A percentile compares a stretch with the other conserved stretches of the same genome.
Conservation (phyloP, 1,140 invertebrate genomes). For the Ceratitis capitata region DNA sequence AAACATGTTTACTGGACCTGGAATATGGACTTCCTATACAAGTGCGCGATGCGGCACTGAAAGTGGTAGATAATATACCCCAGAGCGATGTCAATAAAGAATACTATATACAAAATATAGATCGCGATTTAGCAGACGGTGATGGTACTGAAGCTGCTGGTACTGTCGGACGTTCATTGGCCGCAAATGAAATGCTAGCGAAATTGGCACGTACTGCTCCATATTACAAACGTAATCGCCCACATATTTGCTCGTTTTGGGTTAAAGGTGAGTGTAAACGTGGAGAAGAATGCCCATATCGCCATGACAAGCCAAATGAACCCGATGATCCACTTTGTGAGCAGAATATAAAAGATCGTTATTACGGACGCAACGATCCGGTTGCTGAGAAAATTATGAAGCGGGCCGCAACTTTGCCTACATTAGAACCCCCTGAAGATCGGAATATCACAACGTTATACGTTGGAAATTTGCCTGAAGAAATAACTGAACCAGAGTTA, state of each 20-base stretch:
- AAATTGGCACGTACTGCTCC: slow-evolving; percentile 96
- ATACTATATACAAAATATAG: slow-evolving; percentile 97
- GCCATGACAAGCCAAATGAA: slow-evolving; percentile 99
- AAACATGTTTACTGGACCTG: slow-evolving; percentile 97
- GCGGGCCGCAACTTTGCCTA: slow-evolving; percentile 92
- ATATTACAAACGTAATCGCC: slow-evolving; percentile 98
- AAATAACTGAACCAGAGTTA: slow-evolving; percentile 90
- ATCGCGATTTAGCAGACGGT: slow-evolving; percentile 70
- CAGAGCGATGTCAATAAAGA: slow-evolving; percentile 99
- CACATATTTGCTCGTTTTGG: slow-evolving; percentile 99
- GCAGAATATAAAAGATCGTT: slow-evolving; percentile 99
- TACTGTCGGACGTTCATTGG: slow-evolving; percentile 77
- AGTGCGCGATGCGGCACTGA: slow-evolving; percentile 95
- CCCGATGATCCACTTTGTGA: slow-evolving; percentile 98
- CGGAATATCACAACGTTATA: slow-evolving; percentile 96
- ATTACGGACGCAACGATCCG: slow-evolving; percentile 98
- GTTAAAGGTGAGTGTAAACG: slow-evolving; percentile 99
- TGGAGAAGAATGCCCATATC: slow-evolving; percentile 99
- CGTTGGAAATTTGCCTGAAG: slow-evolving; percentile 91
- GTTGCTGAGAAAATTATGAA: slow-evolving; percentile 98
- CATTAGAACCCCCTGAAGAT: slow-evolving; percentile 94
- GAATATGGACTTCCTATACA: slow-evolving; percentile 96
- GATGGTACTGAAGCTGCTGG: slow-evolving; percentile 75
- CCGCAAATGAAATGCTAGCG: slow-evolving; percentile 88
- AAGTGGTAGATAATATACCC: slow-evolving; percentile 94